Evolutionary conservation across 2,113 vertebrate genomes (phyloP), one percentile per base, ranked within the genome.

Genomic region (Rafetus swinhoei): DNA sequence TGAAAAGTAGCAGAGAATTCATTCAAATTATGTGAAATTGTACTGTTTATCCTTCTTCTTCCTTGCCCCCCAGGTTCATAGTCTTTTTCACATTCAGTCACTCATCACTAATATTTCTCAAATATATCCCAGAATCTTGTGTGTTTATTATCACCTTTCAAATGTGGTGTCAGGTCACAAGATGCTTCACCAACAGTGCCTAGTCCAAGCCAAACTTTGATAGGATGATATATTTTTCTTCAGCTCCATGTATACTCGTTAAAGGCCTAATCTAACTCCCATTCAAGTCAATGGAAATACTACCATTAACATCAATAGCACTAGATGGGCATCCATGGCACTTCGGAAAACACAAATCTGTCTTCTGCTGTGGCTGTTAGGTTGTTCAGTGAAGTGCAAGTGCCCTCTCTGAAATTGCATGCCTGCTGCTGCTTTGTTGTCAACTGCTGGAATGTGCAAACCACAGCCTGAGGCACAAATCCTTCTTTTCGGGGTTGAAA

Each of bases 401-500:
- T 55, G 52, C 18, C 62, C 87, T 45, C 72, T 18, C 27, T 57
- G 55, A 86, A 59, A 86, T 59, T 39, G 27, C 55, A 59, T 4
- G 4, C 21, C 35, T 50, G 11, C 18, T 85, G 25, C 14, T 86
- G 56, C 27, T n/a, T 52, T 29, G 18, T 27, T 52, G 62, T 35
- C 21, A 74, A 45, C 24, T 56, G 83, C 50, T 25, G 32, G 1
- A 22, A 29, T 1, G 25, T 88, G n/a, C 21, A 69, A 24, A 92
- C 79, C 6, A 8, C 1, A 79, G 60, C 2, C 24, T 79, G 35
- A 45, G 82, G 7, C 0, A 0, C 6, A 3, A 86, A 8, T 93
- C 89, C n/a, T 74, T 24, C 55, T 54, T 87, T n/a, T 94, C 81
- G 81, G 13, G 85, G 32, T 35, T 12, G 87, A 15, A 81, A 92